These are phyloP conservation scores for Acrocephalus arundinaceus DNA, from an alignment of 2,113 vertebrate species.

Conservation along the genomic window DNA sequence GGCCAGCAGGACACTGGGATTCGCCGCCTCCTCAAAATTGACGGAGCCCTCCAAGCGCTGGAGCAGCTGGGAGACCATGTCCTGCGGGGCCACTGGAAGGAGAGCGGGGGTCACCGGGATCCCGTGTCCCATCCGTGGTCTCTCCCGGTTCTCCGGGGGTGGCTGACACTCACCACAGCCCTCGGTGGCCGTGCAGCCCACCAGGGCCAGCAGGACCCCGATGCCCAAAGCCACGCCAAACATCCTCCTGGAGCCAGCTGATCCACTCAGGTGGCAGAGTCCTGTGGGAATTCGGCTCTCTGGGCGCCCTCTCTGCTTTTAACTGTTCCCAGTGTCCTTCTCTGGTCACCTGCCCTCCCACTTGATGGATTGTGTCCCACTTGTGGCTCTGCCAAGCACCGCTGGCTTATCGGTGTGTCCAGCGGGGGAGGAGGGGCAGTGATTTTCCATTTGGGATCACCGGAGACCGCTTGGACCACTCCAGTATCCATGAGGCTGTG, in stretches of 20 bases:
- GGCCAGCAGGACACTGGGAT: constrained; percentile 75
- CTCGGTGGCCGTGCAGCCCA: fast-evolving
- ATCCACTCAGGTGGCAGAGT: fast-evolving
- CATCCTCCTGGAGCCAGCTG: background rate
- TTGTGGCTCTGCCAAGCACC: background rate
- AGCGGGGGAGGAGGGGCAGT: fast-evolving
- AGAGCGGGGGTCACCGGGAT: background rate
- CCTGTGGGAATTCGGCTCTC: fast-evolving
- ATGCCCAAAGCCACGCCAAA: fast-evolving
- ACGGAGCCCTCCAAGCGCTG: constrained; percentile 21
- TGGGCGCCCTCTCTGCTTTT: background rate
- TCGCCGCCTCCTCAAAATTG: fast-evolving
- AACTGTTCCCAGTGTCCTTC: background rate
- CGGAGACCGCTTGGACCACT: background rate
- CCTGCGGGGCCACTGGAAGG: background rate
- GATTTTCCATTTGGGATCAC: background rate
- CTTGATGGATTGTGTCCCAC: no score
- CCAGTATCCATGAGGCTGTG: background rate
- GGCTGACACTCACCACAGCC: background rate
- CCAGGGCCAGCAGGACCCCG: background rate
- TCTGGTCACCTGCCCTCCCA: fast-evolving
- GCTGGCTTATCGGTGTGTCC: background rate
- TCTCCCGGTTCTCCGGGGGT: fast-evolving
- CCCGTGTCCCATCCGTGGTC: fast-evolving
- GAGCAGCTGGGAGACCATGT: background rate